A percentile compares a stretch with the other conserved stretches of the same genome.
Conservation (phyloP, 2,113 vertebrate genomes). For the Apodemus speciosus region DNA sequence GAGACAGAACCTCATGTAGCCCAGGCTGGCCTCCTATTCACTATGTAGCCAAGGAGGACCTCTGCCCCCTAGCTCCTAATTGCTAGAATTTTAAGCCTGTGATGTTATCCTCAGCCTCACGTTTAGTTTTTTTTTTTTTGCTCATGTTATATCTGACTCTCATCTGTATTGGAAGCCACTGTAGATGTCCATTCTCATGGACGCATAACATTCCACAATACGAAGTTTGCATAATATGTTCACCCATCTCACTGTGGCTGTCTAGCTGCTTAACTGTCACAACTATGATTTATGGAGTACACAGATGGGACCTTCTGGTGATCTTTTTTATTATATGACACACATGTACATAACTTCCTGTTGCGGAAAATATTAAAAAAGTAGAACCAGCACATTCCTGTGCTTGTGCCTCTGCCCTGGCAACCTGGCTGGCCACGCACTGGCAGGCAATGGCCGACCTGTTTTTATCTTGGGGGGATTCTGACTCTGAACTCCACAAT, state of each 20-base stretch:
- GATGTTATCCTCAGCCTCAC: not conserved
- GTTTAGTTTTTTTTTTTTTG: slow-evolving; percentile 28
- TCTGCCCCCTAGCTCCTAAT: not conserved
- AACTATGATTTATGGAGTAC: not conserved
- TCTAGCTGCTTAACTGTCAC: not conserved
- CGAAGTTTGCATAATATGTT: too few relatives aligned
- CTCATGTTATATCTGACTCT: not conserved
- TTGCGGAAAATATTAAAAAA: too few relatives aligned
- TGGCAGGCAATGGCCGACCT: too few relatives aligned
- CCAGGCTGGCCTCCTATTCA: not conserved
- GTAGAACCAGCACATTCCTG: too few relatives aligned
- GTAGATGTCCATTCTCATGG: not conserved
- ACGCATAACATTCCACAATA: not conserved
- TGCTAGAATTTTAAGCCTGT: not conserved
- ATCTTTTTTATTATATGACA: not conserved
- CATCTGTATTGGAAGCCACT: not conserved
- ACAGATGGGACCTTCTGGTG: not conserved
- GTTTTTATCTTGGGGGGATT: too few relatives aligned
- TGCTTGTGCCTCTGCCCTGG: too few relatives aligned
- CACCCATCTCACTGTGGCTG: not conserved
- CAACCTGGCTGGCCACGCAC: too few relatives aligned
- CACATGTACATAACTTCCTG: too few relatives aligned
- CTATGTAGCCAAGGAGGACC: not conserved
- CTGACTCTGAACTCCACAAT: too few relatives aligned
- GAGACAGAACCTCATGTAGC: not conserved